Evolutionary conservation across 2,888 invertebrate genomes (phyloP).

Genomic region (Bembecia ichneumoniformis): DNA sequence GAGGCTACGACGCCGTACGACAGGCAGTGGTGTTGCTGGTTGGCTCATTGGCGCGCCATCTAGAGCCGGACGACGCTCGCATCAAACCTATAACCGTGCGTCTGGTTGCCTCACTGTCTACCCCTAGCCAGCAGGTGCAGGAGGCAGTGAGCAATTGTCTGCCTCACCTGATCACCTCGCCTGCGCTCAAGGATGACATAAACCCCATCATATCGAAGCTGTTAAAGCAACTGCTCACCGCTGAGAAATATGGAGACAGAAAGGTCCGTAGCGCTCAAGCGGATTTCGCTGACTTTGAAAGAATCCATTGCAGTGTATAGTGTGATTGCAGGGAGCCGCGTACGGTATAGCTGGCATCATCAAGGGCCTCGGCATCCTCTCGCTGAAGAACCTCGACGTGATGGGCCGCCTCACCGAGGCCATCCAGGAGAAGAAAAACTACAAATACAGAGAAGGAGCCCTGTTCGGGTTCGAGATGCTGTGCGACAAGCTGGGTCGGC

Average conservation of each 20-base stretch:
- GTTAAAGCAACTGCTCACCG: constrained; percentile 87
- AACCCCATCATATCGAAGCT: constrained; percentile 90
- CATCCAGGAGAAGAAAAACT: constrained; percentile 97
- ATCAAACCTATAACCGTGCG: constrained; percentile 95
- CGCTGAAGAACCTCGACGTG: constrained; percentile 94
- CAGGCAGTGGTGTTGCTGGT: constrained; percentile 97
- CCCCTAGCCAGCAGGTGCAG: constrained; percentile 97
- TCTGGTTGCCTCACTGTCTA: constrained; percentile 91
- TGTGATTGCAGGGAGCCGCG: constrained; percentile 84
- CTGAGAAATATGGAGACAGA: constrained; percentile 92
- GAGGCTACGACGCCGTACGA: constrained; percentile 91
- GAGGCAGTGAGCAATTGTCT: constrained; percentile 97
- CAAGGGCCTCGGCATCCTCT: constrained; percentile 96
- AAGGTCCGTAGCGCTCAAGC: constrained; percentile 30
- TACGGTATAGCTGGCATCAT: constrained; percentile 97
- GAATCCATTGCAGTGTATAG: background rate
- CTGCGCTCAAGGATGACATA: constrained; percentile 92
- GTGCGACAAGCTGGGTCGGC: constrained; percentile 92
- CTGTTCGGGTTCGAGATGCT: constrained; percentile 98
- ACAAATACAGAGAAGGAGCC: constrained; percentile 94
- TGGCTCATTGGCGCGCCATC: constrained; percentile 96
- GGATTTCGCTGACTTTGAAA: background rate
- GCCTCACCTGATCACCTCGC: constrained; percentile 86
- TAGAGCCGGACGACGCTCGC: constrained; percentile 89
- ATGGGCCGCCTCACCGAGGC: constrained; percentile 94